Base-by-base conservation (phyloP, 2,888 invertebrate genomes). In the Hirtodrosophila confusa region DNA sequence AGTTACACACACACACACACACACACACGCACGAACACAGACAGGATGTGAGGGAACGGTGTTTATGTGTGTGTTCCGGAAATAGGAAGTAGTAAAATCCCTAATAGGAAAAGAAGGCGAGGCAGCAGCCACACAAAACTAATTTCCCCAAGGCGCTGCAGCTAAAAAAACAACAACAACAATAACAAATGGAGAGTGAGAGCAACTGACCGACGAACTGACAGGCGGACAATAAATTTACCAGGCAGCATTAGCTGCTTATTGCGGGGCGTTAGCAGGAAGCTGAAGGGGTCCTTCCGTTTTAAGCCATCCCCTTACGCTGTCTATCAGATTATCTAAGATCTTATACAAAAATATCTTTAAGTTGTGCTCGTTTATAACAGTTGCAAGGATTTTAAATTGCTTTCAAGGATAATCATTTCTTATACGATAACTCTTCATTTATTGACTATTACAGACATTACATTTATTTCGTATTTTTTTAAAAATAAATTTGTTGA, bases 71-170 rank as follows among this genome's bases (percentile, higher is more conserved):
- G 49, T 51, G 40, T 43, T 51, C 24, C 62, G 69, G 74, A 70
- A 78, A 71, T 65, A 88, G 86, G 88, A 83, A 87, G 82, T 88
- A 83, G 88, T 83, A 88, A 88, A 88, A 83, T 88, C 77, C 76
- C 63, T 79, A 88, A 82, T 88, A 86, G 86, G 84, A 88, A 88
- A 87, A 74, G 86, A 83, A 77, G 86, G 70, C 75, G 61, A 80
- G 68, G 69, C 66, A 55, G 62, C 64, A 71, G 56, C 71, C 69
- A 39, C 87, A 87, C 82, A 88, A 84, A 88, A 88, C 87, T 86
- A 88, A 88, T 85, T 85, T 85, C 84, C 88, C 84, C 88, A 85
- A 84, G 88, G 84, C 82, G 82, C 80, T 79, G 86, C 75, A 65
- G 79, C 73, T 67, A 67, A 63, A 76, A 67, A 43, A 78, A 69